Conservation (phyloP, 1,140 invertebrate genomes). For the Solenopsis invicta region DNA sequence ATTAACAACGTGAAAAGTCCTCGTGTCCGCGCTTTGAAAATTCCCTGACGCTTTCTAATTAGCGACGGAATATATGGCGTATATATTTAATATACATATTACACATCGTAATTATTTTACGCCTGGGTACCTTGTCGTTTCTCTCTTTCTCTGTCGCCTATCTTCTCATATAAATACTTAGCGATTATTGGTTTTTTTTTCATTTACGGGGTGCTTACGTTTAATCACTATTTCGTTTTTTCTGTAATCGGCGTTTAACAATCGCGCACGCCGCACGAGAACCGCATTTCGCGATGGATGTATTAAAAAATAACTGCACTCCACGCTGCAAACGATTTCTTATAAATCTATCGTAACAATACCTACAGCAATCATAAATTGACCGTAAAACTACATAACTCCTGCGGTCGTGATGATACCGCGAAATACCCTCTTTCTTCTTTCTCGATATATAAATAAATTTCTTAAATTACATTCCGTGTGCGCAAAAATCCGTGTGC, state of each 20-base stretch:
- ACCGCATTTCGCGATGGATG: background rate
- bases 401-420: background rate
- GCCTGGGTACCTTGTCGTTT: background rate
- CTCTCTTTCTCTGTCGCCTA: constrained; percentile 26
- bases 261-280: constrained; percentile 40
- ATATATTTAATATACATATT: constrained; percentile 44
- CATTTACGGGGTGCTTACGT: constrained; percentile 45
- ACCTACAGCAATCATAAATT: constrained; percentile 14
- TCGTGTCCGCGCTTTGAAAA: constrained; percentile 52
- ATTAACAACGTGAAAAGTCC: constrained; percentile 24
- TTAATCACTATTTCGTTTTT: constrained; percentile 51
- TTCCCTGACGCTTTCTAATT: constrained; percentile 47
- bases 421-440: background rate
- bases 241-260: constrained; percentile 38
- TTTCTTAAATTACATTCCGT: constrained; percentile 30
- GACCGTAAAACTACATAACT: constrained; percentile 27
- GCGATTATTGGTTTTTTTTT: constrained; percentile 30
- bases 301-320: constrained; percentile 29
- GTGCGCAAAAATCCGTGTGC: constrained; percentile 25
- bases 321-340: background rate
- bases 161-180: constrained; percentile 68
- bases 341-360: constrained; percentile 30
- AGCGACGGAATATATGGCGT: constrained; percentile 38
- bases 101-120: constrained; percentile 32
- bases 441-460: constrained; percentile 20